Percentiles rank a stretch among this genome's conserved stretches.
Evolutionary conservation across 2,797 vertebrate species (phyloP).

Genomic region (Calcarius lapponicus): DNA sequence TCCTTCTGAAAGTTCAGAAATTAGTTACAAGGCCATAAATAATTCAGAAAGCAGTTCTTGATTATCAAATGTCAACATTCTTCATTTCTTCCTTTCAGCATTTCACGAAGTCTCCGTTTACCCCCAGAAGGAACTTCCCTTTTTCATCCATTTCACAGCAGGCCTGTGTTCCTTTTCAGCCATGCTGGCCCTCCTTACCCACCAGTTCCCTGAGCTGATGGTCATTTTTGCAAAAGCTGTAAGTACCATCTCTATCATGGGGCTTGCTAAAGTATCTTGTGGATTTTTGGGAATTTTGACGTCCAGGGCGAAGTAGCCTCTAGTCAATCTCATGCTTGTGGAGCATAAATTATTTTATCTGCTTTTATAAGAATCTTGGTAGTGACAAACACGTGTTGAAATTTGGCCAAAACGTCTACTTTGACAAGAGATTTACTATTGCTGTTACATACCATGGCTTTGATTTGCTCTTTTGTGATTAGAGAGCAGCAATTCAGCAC

Average conservation of each 20-base stretch:
- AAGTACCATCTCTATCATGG: conserved; percentile 74
- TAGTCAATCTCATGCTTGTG: background rate
- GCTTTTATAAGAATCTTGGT: background rate
- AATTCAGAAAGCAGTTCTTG: background rate
- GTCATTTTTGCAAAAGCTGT: conserved; percentile 97
- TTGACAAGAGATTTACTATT: background rate
- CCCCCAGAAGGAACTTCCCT: conserved; percentile 98
- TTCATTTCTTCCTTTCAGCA: conserved; percentile 76
- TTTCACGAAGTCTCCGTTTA: conserved; percentile 99
- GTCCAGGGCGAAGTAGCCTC: background rate
- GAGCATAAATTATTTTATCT: background rate
- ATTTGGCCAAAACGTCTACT: background rate
- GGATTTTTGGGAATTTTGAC: background rate
- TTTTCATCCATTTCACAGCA: conserved; percentile 99
- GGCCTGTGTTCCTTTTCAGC: conserved; percentile 98
- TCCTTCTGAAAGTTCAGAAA: background rate
- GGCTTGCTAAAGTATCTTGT: conserved; percentile 19
- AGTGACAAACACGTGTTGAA: background rate
- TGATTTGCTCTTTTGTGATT: background rate
- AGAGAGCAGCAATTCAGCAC: background rate
- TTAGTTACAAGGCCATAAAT: background rate
- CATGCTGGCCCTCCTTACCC: conserved; percentile 96
- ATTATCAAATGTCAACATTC: background rate
- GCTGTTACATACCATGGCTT: background rate
- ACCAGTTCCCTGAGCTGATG: conserved; percentile 99